phyloP scores from a whole-genome alignment of 2,888 invertebrate genomes.

The Napeogenes sylphis region DNA sequence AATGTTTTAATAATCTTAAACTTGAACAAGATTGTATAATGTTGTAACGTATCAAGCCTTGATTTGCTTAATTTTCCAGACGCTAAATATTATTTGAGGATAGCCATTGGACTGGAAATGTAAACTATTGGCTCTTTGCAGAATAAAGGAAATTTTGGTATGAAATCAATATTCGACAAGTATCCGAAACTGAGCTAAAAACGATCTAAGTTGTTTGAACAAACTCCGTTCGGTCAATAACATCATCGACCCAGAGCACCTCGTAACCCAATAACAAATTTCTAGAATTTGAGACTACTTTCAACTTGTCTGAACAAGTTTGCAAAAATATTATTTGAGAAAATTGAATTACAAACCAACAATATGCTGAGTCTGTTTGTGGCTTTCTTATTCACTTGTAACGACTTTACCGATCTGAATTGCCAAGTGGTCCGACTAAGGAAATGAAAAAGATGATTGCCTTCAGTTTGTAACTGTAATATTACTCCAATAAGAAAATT shows the following conservation, averaged over 20 bases:
- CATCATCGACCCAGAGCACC: constrained; percentile 10
- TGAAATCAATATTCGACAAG: constrained; percentile 13
- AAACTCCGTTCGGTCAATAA: constrained; percentile 9
- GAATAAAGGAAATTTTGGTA: constrained; percentile 19
- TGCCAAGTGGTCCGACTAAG: too few relatives aligned
- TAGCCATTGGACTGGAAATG: constrained; percentile 11
- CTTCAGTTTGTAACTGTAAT: too few relatives aligned
- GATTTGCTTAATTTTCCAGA: constrained; percentile 8
- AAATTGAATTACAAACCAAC: too few relatives aligned
- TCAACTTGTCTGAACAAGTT: too few relatives aligned
- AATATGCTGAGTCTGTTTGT: too few relatives aligned
- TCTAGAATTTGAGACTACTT: not conserved
- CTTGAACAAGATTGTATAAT: not conserved
- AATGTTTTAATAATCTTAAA: too few relatives aligned
- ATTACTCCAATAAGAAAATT: too few relatives aligned
- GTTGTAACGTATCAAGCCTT: constrained; percentile 10
- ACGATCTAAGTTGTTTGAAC: constrained; percentile 10
- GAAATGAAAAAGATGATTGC: too few relatives aligned
- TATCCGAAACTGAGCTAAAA: constrained; percentile 17
- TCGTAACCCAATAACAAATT: not conserved
- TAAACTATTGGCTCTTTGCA: constrained; percentile 3
- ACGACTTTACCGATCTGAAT: too few relatives aligned
- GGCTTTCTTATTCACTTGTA: too few relatives aligned
- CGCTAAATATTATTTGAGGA: constrained; percentile 15
- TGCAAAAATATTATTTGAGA: too few relatives aligned